Conservation (phyloP, 2,113 vertebrate species). For the Murina feae region DNA sequence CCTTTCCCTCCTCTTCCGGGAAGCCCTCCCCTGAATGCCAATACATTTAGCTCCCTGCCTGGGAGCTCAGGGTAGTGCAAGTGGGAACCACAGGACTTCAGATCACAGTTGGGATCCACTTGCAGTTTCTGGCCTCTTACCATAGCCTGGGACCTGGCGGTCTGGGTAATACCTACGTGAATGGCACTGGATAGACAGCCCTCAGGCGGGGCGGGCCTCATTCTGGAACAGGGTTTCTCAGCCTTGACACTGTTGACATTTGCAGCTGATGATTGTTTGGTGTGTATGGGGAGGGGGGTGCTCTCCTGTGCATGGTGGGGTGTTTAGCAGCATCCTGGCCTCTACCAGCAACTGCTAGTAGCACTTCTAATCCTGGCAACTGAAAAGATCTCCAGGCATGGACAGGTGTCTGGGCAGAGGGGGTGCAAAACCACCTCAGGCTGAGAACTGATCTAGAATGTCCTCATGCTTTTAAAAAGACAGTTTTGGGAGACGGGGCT, state of each 20-base stretch:
- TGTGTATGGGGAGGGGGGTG: not conserved
- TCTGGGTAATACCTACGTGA: not conserved
- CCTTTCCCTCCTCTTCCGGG: not conserved
- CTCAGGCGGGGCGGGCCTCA: not conserved
- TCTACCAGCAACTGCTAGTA: not conserved
- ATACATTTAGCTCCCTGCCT: not conserved
- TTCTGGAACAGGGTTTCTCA: not conserved
- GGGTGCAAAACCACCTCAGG: not conserved
- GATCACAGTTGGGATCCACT: not conserved
- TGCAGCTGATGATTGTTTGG: not conserved
- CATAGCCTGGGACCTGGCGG: not conserved
- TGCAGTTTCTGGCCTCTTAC: not conserved
- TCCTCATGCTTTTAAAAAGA: not conserved
- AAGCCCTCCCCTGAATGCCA: not conserved
- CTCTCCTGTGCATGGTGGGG: no score
- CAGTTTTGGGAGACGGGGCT: not conserved
- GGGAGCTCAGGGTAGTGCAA: not conserved
- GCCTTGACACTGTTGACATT: not conserved
- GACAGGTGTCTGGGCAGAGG: not conserved
- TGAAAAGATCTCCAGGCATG: not conserved
- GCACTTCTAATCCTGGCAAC: accelerated
- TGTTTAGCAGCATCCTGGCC: not conserved
- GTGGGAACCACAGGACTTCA: not conserved
- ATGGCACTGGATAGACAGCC: not conserved
- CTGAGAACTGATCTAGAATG: not conserved